phyloP scores from a whole-genome alignment of 2,797 vertebrate species.

The Myripristis murdjan region DNA sequence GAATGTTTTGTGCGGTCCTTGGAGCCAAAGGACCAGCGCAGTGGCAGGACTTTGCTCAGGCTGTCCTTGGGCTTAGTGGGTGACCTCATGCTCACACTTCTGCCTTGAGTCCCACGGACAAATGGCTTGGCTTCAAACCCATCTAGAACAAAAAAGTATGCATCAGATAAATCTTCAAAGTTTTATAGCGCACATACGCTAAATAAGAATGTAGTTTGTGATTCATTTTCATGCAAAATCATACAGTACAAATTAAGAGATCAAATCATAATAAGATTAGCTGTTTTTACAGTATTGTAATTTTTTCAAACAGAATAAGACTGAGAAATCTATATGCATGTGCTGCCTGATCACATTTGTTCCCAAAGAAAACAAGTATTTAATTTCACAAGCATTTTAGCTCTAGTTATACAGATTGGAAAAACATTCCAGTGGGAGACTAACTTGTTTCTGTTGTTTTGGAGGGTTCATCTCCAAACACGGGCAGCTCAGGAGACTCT shows the following conservation, averaged over 20 bases:
- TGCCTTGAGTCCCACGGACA: conserved; percentile 81
- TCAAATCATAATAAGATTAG: no score
- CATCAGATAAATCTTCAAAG: neutral
- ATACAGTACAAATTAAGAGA: no score
- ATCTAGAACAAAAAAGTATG: conserved; percentile 71
- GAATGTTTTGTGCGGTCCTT: conserved; percentile 82
- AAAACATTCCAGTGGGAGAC: conserved; percentile 6
- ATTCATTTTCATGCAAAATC: neutral
- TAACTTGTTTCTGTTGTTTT: conserved; percentile 83
- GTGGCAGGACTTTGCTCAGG: conserved; percentile 84
- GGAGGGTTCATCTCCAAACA: conserved; percentile 73
- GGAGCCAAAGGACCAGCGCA: conserved; percentile 89
- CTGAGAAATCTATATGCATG: no score
- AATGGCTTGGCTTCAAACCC: conserved; percentile 82
- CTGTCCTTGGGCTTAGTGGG: conserved; percentile 81
- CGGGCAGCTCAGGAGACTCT: conserved; percentile 80
- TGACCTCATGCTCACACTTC: conserved; percentile 89
- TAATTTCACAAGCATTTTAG: no score
- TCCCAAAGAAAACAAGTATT: no score
- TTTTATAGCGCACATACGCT: neutral
- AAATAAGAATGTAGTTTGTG: neutral
- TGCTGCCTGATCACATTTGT: no score
- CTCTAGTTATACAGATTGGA: no score
- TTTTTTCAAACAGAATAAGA: no score
- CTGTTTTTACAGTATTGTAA: no score